Evolutionary conservation across 1,140 invertebrate genomes (phyloP).

Genomic region (Theocolax elegans): DNA sequence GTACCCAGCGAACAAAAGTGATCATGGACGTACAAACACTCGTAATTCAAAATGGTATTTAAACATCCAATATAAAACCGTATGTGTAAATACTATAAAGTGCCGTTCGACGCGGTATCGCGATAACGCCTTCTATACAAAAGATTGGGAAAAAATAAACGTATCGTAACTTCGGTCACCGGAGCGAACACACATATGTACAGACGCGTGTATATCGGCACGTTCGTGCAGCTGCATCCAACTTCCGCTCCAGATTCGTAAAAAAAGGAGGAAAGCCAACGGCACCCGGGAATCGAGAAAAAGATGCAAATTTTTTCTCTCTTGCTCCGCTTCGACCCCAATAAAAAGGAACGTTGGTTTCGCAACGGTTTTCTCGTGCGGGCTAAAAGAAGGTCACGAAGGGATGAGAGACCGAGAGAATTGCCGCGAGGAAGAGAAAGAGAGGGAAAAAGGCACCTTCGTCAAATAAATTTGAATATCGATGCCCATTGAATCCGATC

Average conservation of each 20-base stretch:
- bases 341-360: constrained; percentile 45
- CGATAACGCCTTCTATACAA: no score
- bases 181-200: no score
- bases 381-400: constrained; percentile 47
- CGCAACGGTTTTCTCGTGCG: constrained; percentile 58
- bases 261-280: constrained; percentile 14
- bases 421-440: constrained; percentile 39
- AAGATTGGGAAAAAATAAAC: no score
- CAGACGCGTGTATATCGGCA: no score
- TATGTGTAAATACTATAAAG: no score
- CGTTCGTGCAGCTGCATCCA: constrained; percentile 18
- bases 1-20: no score
- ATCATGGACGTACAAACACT: no score
- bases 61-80: no score
- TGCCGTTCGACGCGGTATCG: no score
- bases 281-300: constrained; percentile 40
- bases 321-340: constrained; percentile 47
- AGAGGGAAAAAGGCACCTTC: constrained; percentile 47
- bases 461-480: constrained; percentile 69
- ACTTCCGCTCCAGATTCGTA: constrained; percentile 63
- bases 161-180: no score
- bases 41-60: no score
- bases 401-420: constrained; percentile 22
- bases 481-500: constrained; percentile 68
- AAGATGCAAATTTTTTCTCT: constrained; percentile 63